Evolutionary conservation across 2,113 vertebrate species (phyloP), one percentile per base, ranked within the genome.

Genomic region (Pardalotus punctatus): DNA sequence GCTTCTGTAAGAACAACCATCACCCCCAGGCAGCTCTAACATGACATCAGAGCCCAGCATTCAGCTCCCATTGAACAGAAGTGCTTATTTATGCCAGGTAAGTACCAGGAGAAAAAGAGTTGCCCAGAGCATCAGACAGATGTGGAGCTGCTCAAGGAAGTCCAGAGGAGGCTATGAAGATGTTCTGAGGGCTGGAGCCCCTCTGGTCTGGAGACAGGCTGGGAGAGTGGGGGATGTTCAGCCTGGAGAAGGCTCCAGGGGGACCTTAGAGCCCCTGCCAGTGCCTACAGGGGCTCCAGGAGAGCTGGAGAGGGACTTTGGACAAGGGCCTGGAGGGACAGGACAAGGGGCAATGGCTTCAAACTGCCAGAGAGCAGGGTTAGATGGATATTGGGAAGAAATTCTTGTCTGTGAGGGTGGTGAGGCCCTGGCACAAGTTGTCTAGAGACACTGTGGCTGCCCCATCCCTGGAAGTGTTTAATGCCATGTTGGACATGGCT

Each of bases 71-170:
- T 25, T 20, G 35, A 74, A 74, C 20, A 74, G 29, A n/a, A 65
- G n/a, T 10, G 28, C 25, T 51, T 1, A 0, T 0, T 47, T 35
- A 56, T 72, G 57, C 35, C 25, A 7, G 14, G 6, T 9, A 10
- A 43, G 42, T 19, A 29, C 27, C 48, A 38, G 36, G 31, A 66
- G 70, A 51, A 64, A 47, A 78, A 19, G 62, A 48, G 27, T 73
- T 19, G 14, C 8, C 12, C 5, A 4, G 9, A 73, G 5, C 8
- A 47, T 47, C 23, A 47, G 50, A 65, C 4, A 14, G 19, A 56
- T 18, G 14, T 10, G 19, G 50, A 56, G 2, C n/a, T n/a, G 28
- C 48, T 12, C 40, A 40, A 64, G 11, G 12, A 28, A 47, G 5
- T 28, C 3, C 69, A 64, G 50, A 64, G 19, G 50, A 85, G 22